Evolutionary conservation across 2,888 invertebrate genomes (phyloP).

Genomic region (Nipponacmea schrenckii): DNA sequence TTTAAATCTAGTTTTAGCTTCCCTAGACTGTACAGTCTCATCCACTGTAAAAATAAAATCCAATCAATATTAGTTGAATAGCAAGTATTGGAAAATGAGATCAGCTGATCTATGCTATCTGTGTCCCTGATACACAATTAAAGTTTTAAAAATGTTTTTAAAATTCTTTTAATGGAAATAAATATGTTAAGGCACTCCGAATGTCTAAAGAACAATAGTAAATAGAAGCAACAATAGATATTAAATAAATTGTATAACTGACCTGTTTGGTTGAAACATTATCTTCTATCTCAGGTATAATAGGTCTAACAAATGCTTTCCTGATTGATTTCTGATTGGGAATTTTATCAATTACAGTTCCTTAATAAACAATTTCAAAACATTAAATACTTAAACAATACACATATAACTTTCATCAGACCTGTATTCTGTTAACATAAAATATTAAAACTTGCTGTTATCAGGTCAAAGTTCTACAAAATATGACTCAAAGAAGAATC

Average conservation of each 20-base stretch:
- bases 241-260: conserved; percentile 9
- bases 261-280: conserved; percentile 65
- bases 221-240: no score
- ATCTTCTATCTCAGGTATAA: conserved; percentile 65
- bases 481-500: no score
- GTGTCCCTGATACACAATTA: not conserved
- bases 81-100: not conserved
- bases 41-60: conserved; percentile 55
- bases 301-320: conserved; percentile 54
- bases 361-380: conserved; percentile 26
- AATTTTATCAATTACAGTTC: conserved; percentile 59
- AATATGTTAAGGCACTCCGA: no score
- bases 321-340: conserved; percentile 54
- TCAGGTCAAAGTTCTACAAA: no score
- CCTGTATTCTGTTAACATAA: no score
- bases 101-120: not conserved
- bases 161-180: no score
- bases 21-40: conserved; percentile 62
- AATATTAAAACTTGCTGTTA: no score
- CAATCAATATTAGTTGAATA: no score
- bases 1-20: conserved; percentile 65
- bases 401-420: no score
- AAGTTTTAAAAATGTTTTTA: not conserved
- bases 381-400: no score
- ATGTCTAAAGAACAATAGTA: no score